Evolutionary conservation across 2,888 invertebrate genomes (phyloP).

Genomic region (Drosophila borborema): DNA sequence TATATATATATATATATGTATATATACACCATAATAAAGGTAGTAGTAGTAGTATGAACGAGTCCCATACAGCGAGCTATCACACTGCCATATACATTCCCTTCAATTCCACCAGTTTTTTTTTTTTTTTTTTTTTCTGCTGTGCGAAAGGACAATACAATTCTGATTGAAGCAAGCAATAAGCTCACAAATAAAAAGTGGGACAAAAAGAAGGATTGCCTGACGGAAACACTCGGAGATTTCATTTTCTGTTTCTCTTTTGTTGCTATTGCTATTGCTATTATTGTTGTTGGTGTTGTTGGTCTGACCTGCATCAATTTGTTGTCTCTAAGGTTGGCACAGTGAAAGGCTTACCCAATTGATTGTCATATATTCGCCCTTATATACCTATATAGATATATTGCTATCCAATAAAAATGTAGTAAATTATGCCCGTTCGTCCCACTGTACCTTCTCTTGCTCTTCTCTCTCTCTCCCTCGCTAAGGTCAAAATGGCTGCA

Average conservation of each 20-base stretch:
- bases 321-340: slow-evolving; percentile 34
- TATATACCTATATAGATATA: background rate
- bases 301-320: slow-evolving; percentile 61
- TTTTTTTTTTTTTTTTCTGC: slow-evolving; percentile 4
- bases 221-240: slow-evolving; percentile 50
- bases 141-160: slow-evolving; percentile 45
- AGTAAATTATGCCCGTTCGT: slow-evolving; percentile 44
- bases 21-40: slow-evolving; percentile 36
- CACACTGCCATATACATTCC: slow-evolving; percentile 28
- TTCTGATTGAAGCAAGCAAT: slow-evolving; percentile 59
- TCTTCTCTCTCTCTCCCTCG: background rate
- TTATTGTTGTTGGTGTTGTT: slow-evolving; percentile 28
- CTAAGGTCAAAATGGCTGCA: slow-evolving; percentile 61
- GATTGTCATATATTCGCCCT: slow-evolving; percentile 35
- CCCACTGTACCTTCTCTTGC: background rate
- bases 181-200: slow-evolving; percentile 25
- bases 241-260: slow-evolving; percentile 43
- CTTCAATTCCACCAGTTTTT: slow-evolving; percentile 5
- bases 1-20: background rate
- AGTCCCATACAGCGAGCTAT: slow-evolving; percentile 28
- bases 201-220: slow-evolving; percentile 39
- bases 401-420: slow-evolving; percentile 28
- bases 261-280: slow-evolving; percentile 17
- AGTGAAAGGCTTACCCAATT: slow-evolving; percentile 30
- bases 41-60: slow-evolving; percentile 6